These are phyloP conservation scores for Phycodurus eques DNA, from an alignment of 2,113 vertebrate species.

Conservation along the genomic window DNA sequence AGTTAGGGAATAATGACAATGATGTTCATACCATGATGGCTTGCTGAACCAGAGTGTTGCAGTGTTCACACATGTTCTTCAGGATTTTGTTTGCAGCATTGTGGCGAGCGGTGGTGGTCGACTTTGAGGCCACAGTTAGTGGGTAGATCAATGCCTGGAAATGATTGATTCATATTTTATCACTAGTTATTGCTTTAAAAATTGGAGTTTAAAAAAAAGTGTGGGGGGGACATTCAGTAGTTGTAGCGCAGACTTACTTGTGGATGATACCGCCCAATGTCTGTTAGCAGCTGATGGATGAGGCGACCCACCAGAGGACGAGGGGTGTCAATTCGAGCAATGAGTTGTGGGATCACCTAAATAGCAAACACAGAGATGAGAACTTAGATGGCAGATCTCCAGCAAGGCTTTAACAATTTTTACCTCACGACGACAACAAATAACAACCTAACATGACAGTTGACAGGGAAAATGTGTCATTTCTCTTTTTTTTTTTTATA, in stretches of 20 bases:
- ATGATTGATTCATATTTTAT: neutral
- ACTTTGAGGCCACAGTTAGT: conserved; percentile 97
- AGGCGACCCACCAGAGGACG: conserved; percentile 91
- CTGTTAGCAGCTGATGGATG: conserved; percentile 96
- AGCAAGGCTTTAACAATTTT: neutral
- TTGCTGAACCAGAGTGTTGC: conserved; percentile 95
- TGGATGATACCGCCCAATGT: conserved; percentile 95
- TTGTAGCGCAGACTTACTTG: conserved; percentile 74
- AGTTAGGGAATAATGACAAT: neutral
- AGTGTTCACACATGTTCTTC: conserved; percentile 99
- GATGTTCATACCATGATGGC: conserved; percentile 87
- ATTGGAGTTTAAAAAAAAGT: neutral
- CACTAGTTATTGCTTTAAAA: neutral
- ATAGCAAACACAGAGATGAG: neutral
- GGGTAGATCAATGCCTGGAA: conserved; percentile 95
- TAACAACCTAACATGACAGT: too few species aligned
- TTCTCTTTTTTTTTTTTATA: too few species aligned
- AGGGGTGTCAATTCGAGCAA: conserved; percentile 95
- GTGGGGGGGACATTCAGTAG: neutral
- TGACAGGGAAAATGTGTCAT: too few species aligned
- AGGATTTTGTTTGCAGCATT: conserved; percentile 97
- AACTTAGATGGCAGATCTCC: neutral
- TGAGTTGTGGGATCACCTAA: conserved; percentile 97
- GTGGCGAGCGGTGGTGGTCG: conserved; percentile 94
- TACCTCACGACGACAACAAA: too few species aligned